Percentiles rank a stretch among this genome's conserved stretches.
Evolutionary conservation across 2,113 vertebrate species (phyloP).

Genomic region (Machaerirhynchus nigripectus): DNA sequence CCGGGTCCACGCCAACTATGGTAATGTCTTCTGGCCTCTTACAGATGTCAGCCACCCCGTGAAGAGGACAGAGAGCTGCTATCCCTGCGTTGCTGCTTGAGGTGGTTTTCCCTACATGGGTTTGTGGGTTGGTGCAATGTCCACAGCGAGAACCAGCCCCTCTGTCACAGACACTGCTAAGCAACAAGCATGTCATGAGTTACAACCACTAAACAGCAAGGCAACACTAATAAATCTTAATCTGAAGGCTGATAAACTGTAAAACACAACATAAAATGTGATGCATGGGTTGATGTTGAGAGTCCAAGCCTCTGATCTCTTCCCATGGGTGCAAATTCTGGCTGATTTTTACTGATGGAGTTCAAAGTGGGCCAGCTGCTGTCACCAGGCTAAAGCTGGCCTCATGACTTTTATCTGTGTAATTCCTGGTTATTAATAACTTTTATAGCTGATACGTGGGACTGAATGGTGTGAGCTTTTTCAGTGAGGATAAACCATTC

Average conservation of each 20-base stretch:
- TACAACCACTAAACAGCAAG: background rate
- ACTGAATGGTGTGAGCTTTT: constrained; percentile 34
- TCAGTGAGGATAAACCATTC: constrained; percentile 36
- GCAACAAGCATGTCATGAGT: background rate
- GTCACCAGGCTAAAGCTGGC: background rate
- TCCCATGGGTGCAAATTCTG: constrained; percentile 20
- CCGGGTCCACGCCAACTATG: background rate
- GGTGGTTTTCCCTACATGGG: background rate
- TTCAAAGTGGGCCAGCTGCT: constrained; percentile 6
- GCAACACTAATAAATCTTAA: constrained; percentile 47
- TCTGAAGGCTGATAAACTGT: constrained; percentile 31
- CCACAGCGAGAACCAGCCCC: background rate
- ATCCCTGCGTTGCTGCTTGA: background rate
- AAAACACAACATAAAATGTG: constrained; percentile 52
- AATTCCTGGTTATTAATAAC: constrained; percentile 59
- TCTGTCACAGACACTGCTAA: background rate
- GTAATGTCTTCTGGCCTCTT: background rate
- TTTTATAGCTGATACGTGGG: constrained; percentile 36
- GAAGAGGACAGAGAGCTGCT: background rate
- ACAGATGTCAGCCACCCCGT: rapidly evolving
- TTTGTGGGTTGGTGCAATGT: background rate
- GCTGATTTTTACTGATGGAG: background rate
- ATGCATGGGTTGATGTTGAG: constrained; percentile 6
- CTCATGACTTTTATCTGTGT: constrained; percentile 20
- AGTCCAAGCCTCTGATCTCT: constrained; percentile 22